Evolutionary conservation across 2,113 vertebrate species (phyloP), one percentile per base, ranked within the genome.

Genomic region (Serinus canaria): DNA sequence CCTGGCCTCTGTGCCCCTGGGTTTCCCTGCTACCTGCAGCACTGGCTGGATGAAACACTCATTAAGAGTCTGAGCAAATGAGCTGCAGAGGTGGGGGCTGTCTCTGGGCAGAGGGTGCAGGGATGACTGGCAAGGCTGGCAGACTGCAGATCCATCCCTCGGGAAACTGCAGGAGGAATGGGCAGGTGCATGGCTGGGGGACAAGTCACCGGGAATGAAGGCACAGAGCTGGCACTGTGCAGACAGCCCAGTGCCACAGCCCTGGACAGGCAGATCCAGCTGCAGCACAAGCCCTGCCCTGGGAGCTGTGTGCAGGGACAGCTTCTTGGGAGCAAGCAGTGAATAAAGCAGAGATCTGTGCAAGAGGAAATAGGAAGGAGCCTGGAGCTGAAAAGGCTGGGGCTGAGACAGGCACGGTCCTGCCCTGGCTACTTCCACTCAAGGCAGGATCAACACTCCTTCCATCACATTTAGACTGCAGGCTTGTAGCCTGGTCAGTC

Each of bases 401-500:
- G 33, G 9, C 1, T 74, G 47, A 47, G 35, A 60, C 27, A 15
- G 59, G 23, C 1, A 2, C 1, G 37, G 58, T 35, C 33, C 67
- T 82, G 39, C 25, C 43, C 62, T 37, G 44, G 49, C 35, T 56
- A 0, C 24, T 24, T 78, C 43, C n/a, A 15, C 20, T 76, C 31
- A 9, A 2, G n/a, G 50, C 41, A 52, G 50, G 21, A 25, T 47
- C 6, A 22, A n/a, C 6, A 33, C 5, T 25, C 8, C 35, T 72
- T 68, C 63, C 43, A 46, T 22, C 17, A n/a, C 0, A 0, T 27
- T 69, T 55, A 37, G 79, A 59, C 8, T 2, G 1, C 5, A 4
- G 22, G 3, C 16, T 11, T 5, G 10, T 24, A 62, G 21, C 44
- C 44, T 39, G 72, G 6, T 60, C 59, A 77, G 59, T 60, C 18